Conservation (phyloP, 2,113 vertebrate genomes). For the Oncorhynchus gorbuscha region DNA sequence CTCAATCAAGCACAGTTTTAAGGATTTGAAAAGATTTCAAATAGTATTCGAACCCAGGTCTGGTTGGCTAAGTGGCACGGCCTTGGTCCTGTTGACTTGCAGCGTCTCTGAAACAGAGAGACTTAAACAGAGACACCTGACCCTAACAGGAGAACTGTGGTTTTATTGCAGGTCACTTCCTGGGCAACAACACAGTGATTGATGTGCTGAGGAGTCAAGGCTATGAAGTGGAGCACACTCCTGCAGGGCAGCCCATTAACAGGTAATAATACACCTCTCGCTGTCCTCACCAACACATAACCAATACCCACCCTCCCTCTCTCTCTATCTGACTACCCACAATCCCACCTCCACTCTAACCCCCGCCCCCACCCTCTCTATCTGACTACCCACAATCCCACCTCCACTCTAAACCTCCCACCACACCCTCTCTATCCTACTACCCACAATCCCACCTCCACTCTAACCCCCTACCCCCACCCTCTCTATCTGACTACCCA, state of each 20-base stretch:
- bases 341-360: no score
- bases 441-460: background rate
- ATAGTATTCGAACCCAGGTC: no score
- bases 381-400: no score
- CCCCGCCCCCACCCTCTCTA: no score
- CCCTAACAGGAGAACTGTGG: slow-evolving; percentile 32
- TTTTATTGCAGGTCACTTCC: slow-evolving; percentile 84
- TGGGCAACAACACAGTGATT: slow-evolving; percentile 90
- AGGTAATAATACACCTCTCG: slow-evolving; percentile 67
- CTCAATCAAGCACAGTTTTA: no score
- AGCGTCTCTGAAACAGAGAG: background rate
- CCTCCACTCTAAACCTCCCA: no score
- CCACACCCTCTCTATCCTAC: background rate
- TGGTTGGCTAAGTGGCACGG: background rate
- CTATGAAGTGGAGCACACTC: slow-evolving; percentile 85
- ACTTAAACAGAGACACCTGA: background rate
- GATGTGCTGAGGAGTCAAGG: slow-evolving; percentile 84
- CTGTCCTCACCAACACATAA: slow-evolving; percentile 4
- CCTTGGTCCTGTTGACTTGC: background rate
- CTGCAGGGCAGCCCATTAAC: slow-evolving; percentile 80
- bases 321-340: no score
- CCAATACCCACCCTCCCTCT: background rate
- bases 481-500: background rate
- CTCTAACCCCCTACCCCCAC: background rate
- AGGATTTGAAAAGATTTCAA: no score